Evolutionary conservation across 2,113 vertebrate species (phyloP).

Genomic region (Bubo scandiacus): DNA sequence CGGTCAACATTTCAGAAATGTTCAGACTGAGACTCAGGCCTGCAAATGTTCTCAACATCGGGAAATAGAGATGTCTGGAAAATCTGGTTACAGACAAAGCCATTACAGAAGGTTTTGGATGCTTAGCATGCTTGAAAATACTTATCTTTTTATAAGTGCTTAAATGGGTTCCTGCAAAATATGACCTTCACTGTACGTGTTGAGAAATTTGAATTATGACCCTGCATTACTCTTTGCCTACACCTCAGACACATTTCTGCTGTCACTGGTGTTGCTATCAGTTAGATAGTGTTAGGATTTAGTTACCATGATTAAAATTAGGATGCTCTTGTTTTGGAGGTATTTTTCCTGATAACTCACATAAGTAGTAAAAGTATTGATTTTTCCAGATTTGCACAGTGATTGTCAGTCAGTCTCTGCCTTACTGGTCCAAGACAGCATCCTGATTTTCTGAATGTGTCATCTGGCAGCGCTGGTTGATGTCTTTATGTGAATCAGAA

Average conservation of each 20-base stretch:
- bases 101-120: not conserved
- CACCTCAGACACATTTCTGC: not conserved
- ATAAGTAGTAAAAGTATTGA: not conserved
- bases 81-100: not conserved
- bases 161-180: conserved; percentile 21
- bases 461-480: not conserved
- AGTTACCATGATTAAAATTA: conserved; percentile 2
- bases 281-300: not conserved
- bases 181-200: not conserved
- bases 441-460: not conserved
- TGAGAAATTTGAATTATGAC: not conserved
- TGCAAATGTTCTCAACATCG: not conserved
- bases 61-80: not conserved
- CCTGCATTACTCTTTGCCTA: not conserved
- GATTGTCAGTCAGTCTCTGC: not conserved
- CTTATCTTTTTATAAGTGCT: not conserved
- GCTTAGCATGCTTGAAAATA: not conserved
- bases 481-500: not conserved
- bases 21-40: not conserved
- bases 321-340: not conserved
- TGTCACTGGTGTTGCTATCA: not conserved
- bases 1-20: not conserved
- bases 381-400: not conserved
- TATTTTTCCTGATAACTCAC: not conserved
- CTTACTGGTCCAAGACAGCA: not conserved